Base-by-base conservation (phyloP, 2,888 invertebrate species). In the Microctonus brassicae region DNA sequence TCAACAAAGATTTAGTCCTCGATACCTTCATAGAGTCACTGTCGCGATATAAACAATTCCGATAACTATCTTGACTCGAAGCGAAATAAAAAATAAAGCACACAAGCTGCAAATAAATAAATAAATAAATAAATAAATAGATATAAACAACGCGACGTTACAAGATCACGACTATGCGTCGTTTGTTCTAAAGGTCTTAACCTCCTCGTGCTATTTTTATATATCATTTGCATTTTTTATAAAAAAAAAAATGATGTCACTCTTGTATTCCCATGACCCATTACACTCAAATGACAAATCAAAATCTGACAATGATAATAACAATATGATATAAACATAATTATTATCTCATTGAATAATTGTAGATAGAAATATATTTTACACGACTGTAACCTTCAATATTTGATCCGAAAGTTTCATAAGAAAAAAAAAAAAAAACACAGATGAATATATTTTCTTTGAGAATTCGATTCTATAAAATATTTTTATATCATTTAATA, bases 31-130 rank as follows among this genome's bases (percentile, higher is more conserved):
- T 42, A 58, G 66, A 61, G 68, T 68, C 61, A 61, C 68, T 61
- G 61, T 68, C 52, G 47, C 68, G 61, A n/a, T n/a, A 68, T 68
- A 68, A 68, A 68, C 68, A 24, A 68, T n/a, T 6, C 34, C 34
- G 68, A 68, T 68, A 68, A 68, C 61, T 20, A 68, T 68, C 68
- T 33, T 24, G 55, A 61, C 52, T 61, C 33, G 47, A 47, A 47
- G 17, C 34, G 52, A 34, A 34, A 55, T 24, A n/a, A 34, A 47
- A 24, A 52, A 5, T n/a, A 42, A 42, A 47, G 22, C 34, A 47
- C 17, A 68, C 52, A 33, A 34, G n/a, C n/a, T n/a, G n/a, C n/a
- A 47, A 36, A 58, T n/a, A 42, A 42, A 42, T 5, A n/a, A 7
- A 47, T n/a, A 47, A 47, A 47, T 17, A 20, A n/a, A 47, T 7